These are phyloP conservation scores for Tadarida brasiliensis DNA, from an alignment of 2,797 vertebrate genomes.

Conservation along the genomic window DNA sequence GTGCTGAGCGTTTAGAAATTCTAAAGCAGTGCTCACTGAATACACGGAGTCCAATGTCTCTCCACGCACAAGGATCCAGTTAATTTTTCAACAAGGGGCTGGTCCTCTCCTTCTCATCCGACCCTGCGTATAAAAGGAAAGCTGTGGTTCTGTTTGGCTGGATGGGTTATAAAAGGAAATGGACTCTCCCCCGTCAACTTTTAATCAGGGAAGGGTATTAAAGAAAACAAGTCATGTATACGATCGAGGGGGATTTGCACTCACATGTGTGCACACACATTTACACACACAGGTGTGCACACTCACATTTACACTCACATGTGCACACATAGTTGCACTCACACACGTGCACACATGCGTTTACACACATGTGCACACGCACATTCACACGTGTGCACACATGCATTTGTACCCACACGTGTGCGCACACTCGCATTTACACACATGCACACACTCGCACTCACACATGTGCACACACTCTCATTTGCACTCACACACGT, in stretches of 20 bases:
- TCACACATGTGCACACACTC: no score
- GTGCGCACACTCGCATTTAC: no score
- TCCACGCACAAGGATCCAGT: neutral
- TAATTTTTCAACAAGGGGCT: slow-evolving; percentile 54
- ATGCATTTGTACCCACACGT: no score
- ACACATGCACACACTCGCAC: no score
- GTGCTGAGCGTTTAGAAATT: neutral
- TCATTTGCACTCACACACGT: no score
- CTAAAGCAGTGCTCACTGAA: slow-evolving; percentile 35
- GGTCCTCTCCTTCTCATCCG: neutral
- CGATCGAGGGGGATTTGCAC: neutral
- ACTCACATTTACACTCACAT: no score
- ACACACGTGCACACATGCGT: no score
- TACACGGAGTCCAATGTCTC: slow-evolving; percentile 54
- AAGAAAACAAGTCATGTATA: neutral
- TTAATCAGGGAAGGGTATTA: neutral
- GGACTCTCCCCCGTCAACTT: neutral
- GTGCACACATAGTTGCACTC: no score
- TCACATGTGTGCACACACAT: no score
- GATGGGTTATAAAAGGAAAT: neutral
- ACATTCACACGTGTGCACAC: no score
- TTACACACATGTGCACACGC: no score
- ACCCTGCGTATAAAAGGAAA: neutral
- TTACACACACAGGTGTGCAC: no score
- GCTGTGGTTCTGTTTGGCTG: neutral